phyloP scores from a whole-genome alignment of 2,113 vertebrate species.

The Baryphthengus martii region DNA sequence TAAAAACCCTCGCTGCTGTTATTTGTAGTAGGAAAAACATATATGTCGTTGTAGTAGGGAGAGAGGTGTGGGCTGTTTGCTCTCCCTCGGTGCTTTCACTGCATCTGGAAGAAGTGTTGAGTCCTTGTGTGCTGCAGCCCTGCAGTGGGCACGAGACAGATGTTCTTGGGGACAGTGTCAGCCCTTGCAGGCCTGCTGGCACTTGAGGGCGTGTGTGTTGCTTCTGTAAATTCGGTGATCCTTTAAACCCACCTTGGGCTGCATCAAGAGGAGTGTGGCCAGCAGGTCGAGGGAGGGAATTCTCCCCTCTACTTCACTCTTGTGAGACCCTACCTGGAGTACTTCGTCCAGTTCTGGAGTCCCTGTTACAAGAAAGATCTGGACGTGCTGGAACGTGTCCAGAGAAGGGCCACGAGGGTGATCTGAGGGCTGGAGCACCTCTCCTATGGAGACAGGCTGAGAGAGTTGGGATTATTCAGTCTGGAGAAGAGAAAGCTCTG shows the following conservation, averaged over 20 bases:
- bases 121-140: background rate
- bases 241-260: background rate
- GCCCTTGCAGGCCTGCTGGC: background rate
- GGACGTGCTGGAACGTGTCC: too few relatives aligned
- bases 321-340: too few relatives aligned
- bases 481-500: too few relatives aligned
- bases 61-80: background rate
- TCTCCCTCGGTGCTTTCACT: background rate
- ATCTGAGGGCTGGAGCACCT: too few relatives aligned
- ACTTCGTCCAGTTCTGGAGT: too few relatives aligned
- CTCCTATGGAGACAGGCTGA: too few relatives aligned
- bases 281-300: too few relatives aligned
- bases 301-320: too few relatives aligned
- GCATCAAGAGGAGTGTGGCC: too few relatives aligned
- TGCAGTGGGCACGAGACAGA: background rate
- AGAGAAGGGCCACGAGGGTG: too few relatives aligned
- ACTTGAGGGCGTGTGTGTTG: background rate
- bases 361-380: too few relatives aligned
- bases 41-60: background rate
- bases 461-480: too few relatives aligned
- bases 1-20: background rate
- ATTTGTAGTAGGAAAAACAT: background rate
- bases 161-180: background rate
- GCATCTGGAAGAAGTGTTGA: fast-evolving
- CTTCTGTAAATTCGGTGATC: background rate